phyloP scores from a whole-genome alignment of 2,113 vertebrate species.

The Amazona vittata region DNA sequence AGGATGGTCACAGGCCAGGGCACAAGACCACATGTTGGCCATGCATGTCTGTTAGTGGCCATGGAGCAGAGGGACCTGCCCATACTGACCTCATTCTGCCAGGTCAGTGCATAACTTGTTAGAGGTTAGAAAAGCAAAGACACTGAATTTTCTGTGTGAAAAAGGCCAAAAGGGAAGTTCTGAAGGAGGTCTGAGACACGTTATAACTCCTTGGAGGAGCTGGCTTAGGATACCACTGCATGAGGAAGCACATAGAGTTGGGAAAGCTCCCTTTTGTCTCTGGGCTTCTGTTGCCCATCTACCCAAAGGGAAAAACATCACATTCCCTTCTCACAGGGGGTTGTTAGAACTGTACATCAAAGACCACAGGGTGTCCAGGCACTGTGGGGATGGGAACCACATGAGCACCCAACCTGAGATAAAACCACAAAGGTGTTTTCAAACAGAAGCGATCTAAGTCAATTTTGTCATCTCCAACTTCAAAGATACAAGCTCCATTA shows the following conservation, averaged over 20 bases:
- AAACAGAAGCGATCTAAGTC: background rate
- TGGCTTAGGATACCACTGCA: background rate
- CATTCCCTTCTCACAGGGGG: background rate
- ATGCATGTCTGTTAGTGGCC: background rate
- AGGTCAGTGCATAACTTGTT: background rate
- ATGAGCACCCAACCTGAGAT: background rate
- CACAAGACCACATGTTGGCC: background rate
- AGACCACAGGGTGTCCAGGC: background rate
- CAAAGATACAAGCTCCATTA: conserved; percentile 8
- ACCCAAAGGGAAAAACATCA: background rate
- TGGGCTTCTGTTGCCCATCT: background rate
- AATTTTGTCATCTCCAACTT: conserved; percentile 18
- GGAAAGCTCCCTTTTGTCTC: background rate
- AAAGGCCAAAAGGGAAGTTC: background rate
- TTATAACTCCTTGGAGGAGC: background rate
- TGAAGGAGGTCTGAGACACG: background rate
- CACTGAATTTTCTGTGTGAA: background rate
- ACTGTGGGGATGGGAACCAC: background rate
- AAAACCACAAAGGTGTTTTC: background rate
- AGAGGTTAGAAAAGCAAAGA: background rate
- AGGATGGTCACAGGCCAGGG: background rate
- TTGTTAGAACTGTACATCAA: background rate
- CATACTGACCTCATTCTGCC: background rate
- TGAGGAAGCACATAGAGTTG: background rate
- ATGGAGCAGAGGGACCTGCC: background rate